A percentile compares a stretch with the other conserved stretches of the same genome.
phyloP scores from a whole-genome alignment of 2,797 vertebrate species.

The Lithobates sylvaticus region DNA sequence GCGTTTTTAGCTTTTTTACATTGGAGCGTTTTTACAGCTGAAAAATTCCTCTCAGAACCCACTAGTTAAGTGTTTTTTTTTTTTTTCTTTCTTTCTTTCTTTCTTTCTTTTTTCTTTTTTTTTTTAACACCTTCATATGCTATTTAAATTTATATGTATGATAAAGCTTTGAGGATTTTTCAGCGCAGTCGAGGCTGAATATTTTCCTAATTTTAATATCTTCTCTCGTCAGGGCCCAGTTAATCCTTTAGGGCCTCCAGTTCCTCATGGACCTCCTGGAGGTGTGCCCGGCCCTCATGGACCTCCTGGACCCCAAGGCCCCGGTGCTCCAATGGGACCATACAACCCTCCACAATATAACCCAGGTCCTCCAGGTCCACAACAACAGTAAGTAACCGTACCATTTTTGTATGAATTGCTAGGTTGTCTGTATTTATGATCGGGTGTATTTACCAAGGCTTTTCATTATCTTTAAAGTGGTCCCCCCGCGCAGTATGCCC shows the following conservation, averaged over 20 bases:
- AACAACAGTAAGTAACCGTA: conserved; percentile 87
- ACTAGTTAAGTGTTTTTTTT: too few relatives aligned
- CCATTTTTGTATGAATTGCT: background rate
- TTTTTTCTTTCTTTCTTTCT: too few relatives aligned
- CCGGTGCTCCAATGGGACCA: conserved; percentile 95
- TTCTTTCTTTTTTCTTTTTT: too few relatives aligned
- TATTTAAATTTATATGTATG: too few relatives aligned
- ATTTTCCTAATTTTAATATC: background rate
- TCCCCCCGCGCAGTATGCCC: conserved; percentile 94
- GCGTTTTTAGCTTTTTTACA: too few relatives aligned
- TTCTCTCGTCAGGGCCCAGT: conserved; percentile 86
- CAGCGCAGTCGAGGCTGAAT: too few relatives aligned
- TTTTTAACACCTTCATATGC: too few relatives aligned
- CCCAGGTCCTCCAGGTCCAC: conserved; percentile 93
- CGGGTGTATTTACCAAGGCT: background rate
- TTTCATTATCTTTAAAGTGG: conserved; percentile 77
- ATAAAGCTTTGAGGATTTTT: too few relatives aligned
- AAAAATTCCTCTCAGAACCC: too few relatives aligned
- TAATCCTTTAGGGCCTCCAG: conserved; percentile 95
- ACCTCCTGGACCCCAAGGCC: conserved; percentile 93
- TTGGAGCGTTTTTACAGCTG: too few relatives aligned
- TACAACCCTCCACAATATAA: conserved; percentile 97
- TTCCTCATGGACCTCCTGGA: conserved; percentile 94
- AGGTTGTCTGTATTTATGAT: background rate
- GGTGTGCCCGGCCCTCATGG: conserved; percentile 96